These are phyloP conservation scores for Cydia pomonella DNA, from an alignment of 1,140 invertebrate genomes.

Conservation along the genomic window DNA sequence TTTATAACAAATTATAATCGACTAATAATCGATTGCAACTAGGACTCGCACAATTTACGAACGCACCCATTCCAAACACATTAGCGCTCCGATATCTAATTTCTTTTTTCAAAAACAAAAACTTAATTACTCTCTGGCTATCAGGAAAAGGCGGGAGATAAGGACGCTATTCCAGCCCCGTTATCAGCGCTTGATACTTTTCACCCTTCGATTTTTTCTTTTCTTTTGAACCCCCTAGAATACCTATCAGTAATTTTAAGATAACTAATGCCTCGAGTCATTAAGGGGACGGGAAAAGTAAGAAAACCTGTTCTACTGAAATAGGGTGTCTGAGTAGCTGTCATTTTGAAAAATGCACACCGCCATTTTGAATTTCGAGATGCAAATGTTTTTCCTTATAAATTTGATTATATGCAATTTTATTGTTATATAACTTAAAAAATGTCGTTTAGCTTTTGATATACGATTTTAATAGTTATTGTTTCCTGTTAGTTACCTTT, in stretches of 20 bases:
- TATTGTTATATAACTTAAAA: neutral
- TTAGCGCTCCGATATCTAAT: slow-evolving; percentile 48
- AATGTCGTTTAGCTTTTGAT: slow-evolving; percentile 14
- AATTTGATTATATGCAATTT: neutral
- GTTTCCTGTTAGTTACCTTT: slow-evolving; percentile 47
- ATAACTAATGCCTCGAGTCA: slow-evolving; percentile 74
- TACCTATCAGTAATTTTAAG: slow-evolving; percentile 74
- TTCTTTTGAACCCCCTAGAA: slow-evolving; percentile 50
- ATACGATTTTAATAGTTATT: slow-evolving; percentile 38
- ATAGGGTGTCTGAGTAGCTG: slow-evolving; percentile 29
- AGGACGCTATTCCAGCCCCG: slow-evolving; percentile 64
- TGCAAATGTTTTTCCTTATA: slow-evolving; percentile 4
- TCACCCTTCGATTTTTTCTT: slow-evolving; percentile 64
- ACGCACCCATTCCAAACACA: slow-evolving; percentile 49
- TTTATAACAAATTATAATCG: neutral
- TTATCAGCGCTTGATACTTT: slow-evolving; percentile 63
- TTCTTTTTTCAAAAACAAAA: slow-evolving; percentile 65
- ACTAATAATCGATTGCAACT: neutral
- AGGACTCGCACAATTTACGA: neutral
- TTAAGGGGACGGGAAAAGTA: slow-evolving; percentile 60
- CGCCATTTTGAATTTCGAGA: slow-evolving; percentile 17
- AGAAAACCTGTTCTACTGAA: slow-evolving; percentile 41
- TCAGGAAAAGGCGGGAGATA: slow-evolving; percentile 70
- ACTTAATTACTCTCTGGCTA: slow-evolving; percentile 75
- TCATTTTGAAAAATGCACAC: slow-evolving; percentile 27